Conservation (phyloP, 1,140 invertebrate genomes). For the Papilio polytes region DNA sequence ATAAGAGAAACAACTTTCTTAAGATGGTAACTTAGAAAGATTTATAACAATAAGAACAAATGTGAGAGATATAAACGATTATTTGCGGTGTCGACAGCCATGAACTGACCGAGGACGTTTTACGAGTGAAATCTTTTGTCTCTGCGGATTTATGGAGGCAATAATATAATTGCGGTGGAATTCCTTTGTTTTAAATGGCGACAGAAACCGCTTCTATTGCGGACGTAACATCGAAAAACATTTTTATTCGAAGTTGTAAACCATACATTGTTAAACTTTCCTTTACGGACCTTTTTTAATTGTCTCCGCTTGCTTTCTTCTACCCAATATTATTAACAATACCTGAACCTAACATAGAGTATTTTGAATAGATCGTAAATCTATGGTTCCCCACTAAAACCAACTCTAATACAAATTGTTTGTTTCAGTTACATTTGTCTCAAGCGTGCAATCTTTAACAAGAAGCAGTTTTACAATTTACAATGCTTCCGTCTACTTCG, state of each 20-base stretch:
- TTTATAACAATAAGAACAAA: constrained; percentile 32
- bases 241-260: constrained; percentile 34
- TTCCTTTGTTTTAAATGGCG: constrained; percentile 60
- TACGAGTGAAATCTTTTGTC: constrained; percentile 61
- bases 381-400: constrained; percentile 23
- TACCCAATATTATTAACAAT: constrained; percentile 36
- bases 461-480: constrained; percentile 26
- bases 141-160: constrained; percentile 66
- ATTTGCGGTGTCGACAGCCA: constrained; percentile 70
- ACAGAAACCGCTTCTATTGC: constrained; percentile 61
- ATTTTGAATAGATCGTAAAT: constrained; percentile 37
- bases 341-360: neutral
- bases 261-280: constrained; percentile 30
- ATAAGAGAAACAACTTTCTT: constrained; percentile 11
- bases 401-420: constrained; percentile 1
- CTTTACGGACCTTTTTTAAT: constrained; percentile 7
- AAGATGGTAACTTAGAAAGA: constrained; percentile 1
- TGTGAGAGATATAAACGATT: constrained; percentile 47
- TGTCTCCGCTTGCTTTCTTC: neutral
- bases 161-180: constrained; percentile 70
- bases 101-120: constrained; percentile 56
- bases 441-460: constrained; percentile 28
- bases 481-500: constrained; percentile 27
- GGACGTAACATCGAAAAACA: constrained; percentile 50
- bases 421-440: constrained; percentile 22